Conservation (phyloP, 2,888 invertebrate genomes). For the Strigamia crassipes region DNA sequence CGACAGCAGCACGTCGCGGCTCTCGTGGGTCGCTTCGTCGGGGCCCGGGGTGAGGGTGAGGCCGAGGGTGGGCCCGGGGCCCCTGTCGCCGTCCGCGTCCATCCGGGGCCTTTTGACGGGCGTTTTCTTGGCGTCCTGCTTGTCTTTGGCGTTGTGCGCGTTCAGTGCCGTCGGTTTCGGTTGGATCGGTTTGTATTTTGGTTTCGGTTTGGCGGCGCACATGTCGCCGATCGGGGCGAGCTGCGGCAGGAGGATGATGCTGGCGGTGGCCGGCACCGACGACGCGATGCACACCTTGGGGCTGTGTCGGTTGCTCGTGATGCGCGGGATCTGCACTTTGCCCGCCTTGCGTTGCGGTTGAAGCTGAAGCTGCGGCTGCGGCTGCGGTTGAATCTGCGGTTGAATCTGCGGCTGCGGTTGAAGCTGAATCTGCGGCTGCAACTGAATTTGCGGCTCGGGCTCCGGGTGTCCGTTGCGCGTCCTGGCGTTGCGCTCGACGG, state of each 20-base stretch:
- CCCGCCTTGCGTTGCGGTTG: slow-evolving; percentile 44
- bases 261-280: not conserved
- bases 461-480: not conserved
- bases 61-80: no score
- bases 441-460: not conserved
- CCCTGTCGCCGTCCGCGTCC: no score
- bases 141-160: not conserved
- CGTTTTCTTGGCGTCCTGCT: not conserved
- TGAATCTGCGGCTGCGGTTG: no score
- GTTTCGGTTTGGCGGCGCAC: slow-evolving; percentile 51
- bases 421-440: no score
- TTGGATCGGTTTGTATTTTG: slow-evolving; percentile 64
- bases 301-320: slow-evolving; percentile 62
- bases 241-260: slow-evolving; percentile 18
- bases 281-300: slow-evolving; percentile 52
- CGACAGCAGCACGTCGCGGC: not conserved
- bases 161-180: slow-evolving; percentile 56
- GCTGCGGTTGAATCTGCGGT: no score
- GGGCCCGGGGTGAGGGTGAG: no score
- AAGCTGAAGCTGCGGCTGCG: no score
- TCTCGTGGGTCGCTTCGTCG: not conserved
- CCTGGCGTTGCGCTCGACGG: not conserved
- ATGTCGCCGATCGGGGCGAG: slow-evolving; percentile 39
- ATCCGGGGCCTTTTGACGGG: not conserved
- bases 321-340: slow-evolving; percentile 52